Conservation (phyloP, 2,797 vertebrate genomes). For the Enteromius viviparus region DNA sequence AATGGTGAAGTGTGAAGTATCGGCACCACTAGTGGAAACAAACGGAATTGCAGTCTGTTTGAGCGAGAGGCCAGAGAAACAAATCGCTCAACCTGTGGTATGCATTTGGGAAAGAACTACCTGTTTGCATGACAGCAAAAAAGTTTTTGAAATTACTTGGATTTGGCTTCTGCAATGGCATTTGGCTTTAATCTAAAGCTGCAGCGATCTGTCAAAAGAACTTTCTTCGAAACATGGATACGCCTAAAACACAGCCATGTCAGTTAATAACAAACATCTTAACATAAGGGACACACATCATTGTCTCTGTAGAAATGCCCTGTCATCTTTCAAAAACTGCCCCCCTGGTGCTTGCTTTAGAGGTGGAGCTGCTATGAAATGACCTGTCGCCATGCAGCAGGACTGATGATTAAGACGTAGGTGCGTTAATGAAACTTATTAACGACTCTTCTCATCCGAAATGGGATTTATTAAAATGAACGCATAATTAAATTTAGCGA, state of each 20-base stretch:
- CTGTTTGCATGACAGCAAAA: background rate
- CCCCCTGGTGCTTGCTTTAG: conserved; percentile 1
- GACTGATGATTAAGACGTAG: conserved; percentile 71
- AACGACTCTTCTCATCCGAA: conserved; percentile 69
- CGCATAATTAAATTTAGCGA: conserved; percentile 82
- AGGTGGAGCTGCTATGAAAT: conserved; percentile 55
- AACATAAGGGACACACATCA: background rate
- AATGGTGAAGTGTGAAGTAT: conserved; percentile 16
- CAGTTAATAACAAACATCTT: conserved; percentile 8
- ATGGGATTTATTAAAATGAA: conserved; percentile 83
- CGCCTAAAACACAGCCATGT: background rate
- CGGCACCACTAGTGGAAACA: background rate
- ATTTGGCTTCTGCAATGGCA: background rate
- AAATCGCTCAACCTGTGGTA: background rate
- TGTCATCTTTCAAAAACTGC: conserved; percentile 33
- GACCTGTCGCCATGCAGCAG: conserved; percentile 72
- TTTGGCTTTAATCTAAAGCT: background rate
- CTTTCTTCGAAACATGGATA: background rate
- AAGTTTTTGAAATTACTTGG: background rate
- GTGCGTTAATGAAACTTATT: conserved; percentile 56
- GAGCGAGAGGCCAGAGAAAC: background rate
- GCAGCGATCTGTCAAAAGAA: background rate
- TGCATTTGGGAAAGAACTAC: background rate
- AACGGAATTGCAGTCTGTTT: background rate
- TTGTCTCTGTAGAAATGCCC: conserved; percentile 24